Percentiles rank a stretch among this genome's conserved stretches.
Evolutionary conservation across 1,140 invertebrate species (phyloP).

Genomic region (Calliphora vicina): DNA sequence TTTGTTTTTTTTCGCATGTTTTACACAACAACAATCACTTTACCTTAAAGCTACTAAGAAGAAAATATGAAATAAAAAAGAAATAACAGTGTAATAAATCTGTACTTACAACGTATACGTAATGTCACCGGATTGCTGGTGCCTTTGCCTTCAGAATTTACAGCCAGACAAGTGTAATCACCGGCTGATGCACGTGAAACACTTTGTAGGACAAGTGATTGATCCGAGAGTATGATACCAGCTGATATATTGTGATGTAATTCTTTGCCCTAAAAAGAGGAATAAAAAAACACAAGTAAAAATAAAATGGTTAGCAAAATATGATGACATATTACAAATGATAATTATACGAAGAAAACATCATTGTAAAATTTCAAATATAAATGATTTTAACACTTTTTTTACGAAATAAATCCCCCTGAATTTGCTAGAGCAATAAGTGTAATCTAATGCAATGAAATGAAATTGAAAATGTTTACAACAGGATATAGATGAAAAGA

Average conservation of each 20-base stretch:
- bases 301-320: too few species aligned
- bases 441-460: background rate
- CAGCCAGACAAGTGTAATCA: constrained; percentile 82
- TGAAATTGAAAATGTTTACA: too few species aligned
- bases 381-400: background rate
- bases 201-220: constrained; percentile 82
- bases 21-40: too few species aligned
- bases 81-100: constrained; percentile 40
- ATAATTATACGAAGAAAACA: background rate
- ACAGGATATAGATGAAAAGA: background rate
- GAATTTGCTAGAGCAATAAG: background rate
- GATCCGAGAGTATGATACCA: constrained; percentile 82
- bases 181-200: constrained; percentile 81
- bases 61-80: background rate
- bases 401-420: background rate
- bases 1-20: too few species aligned
- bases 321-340: background rate
- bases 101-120: constrained; percentile 82
- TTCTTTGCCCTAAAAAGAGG: constrained; percentile 72
- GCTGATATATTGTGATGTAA: constrained; percentile 79
- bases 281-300: background rate
- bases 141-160: constrained; percentile 82
- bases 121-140: constrained; percentile 81
- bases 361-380: background rate
- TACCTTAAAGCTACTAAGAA: too few species aligned